These are phyloP conservation scores for Spilogale gracilis DNA, from an alignment of 2,113 vertebrate species.

Conservation along the genomic window DNA sequence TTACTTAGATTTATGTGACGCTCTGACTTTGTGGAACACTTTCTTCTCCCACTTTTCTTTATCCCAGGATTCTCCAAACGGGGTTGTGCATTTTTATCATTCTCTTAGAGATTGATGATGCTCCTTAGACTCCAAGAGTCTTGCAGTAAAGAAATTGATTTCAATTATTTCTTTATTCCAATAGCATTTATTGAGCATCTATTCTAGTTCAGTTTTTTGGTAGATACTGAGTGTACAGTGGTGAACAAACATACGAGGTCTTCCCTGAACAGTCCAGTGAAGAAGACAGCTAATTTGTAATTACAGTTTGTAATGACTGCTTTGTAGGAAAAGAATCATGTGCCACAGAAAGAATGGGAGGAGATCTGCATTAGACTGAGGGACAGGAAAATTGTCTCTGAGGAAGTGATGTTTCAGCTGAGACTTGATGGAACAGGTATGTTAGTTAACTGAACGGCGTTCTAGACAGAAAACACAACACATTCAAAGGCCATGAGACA, in stretches of 20 bases:
- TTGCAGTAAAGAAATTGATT: slow-evolving; percentile 1
- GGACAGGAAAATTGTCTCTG: background rate
- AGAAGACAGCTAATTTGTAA: background rate
- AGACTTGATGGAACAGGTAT: background rate
- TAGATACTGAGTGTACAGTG: too few relatives aligned
- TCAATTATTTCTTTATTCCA: slow-evolving; percentile 40
- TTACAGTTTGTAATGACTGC: background rate
- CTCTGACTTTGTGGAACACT: background rate
- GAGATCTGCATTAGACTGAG: background rate
- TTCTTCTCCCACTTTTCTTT: background rate
- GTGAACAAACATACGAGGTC: background rate
- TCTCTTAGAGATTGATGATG: slow-evolving; percentile 42
- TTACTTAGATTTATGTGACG: background rate
- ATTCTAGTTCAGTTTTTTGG: background rate
- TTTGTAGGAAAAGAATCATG: background rate
- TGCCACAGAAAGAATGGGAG: background rate
- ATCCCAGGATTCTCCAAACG: background rate
- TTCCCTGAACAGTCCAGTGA: background rate
- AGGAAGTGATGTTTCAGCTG: background rate
- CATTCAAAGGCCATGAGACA: background rate
- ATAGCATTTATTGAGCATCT: background rate
- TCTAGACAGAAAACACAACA: background rate
- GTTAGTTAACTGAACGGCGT: background rate
- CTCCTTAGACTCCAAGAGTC: background rate
- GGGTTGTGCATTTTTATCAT: background rate